phyloP scores from a whole-genome alignment of 2,888 invertebrate genomes.

The Isotomurus palustris region DNA sequence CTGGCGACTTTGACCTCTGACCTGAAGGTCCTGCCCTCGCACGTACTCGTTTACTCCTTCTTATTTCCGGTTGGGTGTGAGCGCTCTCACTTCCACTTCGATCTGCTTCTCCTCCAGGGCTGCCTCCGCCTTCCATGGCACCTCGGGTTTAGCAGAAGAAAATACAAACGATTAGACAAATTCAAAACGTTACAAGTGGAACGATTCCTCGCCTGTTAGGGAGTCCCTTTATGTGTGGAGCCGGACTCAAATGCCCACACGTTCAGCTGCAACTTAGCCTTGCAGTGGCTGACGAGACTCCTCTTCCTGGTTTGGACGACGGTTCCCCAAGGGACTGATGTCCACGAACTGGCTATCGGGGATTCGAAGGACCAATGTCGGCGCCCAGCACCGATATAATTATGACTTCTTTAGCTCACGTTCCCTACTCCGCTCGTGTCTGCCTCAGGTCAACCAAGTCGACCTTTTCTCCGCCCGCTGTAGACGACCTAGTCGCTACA shows the following conservation, averaged over 20 bases:
- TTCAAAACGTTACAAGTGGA: neutral
- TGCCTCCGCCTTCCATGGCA: neutral
- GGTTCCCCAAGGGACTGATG: no score
- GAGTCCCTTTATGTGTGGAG: neutral
- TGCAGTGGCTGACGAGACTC: neutral
- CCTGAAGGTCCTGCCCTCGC: neutral
- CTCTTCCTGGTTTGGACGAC: no score
- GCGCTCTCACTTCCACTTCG: neutral
- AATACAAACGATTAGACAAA: neutral
- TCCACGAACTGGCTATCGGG: no score
- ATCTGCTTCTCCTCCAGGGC: neutral
- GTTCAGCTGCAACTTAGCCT: neutral
- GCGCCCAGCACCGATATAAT: no score
- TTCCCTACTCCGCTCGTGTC: no score
- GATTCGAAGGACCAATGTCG: no score
- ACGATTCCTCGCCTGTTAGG: neutral
- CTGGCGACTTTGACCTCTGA: neutral
- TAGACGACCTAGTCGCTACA: no score
- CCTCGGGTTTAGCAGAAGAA: neutral
- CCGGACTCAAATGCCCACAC: neutral
- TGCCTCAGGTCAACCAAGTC: no score
- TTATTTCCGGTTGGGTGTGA: neutral
- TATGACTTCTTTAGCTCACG: no score
- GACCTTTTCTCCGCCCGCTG: no score
- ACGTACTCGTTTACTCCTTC: neutral